Evolutionary conservation across 1,140 invertebrate species (phyloP), one percentile per base, ranked within the genome.

Genomic region (Drosophila lacteicornis): DNA sequence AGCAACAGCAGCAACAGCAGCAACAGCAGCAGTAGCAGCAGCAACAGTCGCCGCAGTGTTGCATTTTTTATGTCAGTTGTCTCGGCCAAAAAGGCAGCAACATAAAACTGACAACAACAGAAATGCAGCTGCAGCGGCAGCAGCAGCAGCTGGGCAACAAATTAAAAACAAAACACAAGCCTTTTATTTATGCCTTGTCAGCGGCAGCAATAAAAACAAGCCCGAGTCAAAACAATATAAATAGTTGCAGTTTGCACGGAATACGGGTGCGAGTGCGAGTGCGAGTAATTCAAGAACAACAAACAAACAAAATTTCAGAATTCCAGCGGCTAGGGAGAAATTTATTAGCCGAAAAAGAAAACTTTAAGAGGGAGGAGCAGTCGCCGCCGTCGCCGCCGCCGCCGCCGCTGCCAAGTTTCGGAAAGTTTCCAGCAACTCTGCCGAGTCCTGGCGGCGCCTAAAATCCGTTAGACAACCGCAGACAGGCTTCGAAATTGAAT

Each of bases 61-160:
- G 80, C 83, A 80, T 80, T 86, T 86, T 84, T 80, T 85, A 79
- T 87, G 79, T 55, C 71, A 46, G 62, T 42, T 84, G 63, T 70
- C 67, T 81, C 51, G 61, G 75, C 79, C 59, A 77, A 82, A 75
- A 47, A 36, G 33, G 33, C 76, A 87, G 80, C 82, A 87, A 76
- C 71, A 88, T 84, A 88, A 87, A 87, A 87, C 80, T 87, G 84
- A 87, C 84, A 87, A 76, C 77, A 87, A 84, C 77, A 79, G 83
- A 78, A 57, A 47, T 61, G 56, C 55, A 58, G 5, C 56, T 75
- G 61, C 53, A 60, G 51, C 67, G 42, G 53, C 58, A 45, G 46
- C 50, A 53, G 60, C 38, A 53, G 60, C 38, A 40, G 42, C 57
- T 68, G 33, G 50, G 30, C 69, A 71, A 68, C 42, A 57, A 68